Conservation (phyloP, 2,113 vertebrate genomes). For the Hydrolagus affinis region DNA sequence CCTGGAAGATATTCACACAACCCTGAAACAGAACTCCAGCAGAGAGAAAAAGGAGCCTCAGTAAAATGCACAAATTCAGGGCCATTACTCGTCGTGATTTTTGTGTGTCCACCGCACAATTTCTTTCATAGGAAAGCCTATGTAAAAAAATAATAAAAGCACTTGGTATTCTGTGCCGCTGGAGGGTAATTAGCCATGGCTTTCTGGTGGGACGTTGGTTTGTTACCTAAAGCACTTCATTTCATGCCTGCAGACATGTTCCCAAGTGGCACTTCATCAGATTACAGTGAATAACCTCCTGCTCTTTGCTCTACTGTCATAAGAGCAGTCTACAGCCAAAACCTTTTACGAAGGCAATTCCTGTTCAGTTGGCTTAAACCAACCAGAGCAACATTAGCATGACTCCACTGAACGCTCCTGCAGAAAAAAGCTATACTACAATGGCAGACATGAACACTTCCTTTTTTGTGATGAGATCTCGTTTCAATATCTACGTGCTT, state of each 20-base stretch:
- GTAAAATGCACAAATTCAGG: too few relatives aligned
- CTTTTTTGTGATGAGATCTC: too few relatives aligned
- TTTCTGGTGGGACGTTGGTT: neutral
- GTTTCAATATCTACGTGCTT: too few relatives aligned
- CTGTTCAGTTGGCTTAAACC: neutral
- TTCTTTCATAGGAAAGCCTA: too few relatives aligned
- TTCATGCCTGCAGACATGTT: constrained; percentile 3
- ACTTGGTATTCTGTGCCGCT: neutral
- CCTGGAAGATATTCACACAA: too few relatives aligned
- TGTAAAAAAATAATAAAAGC: neutral
- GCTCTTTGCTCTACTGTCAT: neutral
- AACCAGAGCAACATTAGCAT: neutral
- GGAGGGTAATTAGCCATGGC: neutral
- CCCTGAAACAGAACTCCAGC: too few relatives aligned
- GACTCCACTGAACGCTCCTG: neutral
- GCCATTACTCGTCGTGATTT: too few relatives aligned
- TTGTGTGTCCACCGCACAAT: too few relatives aligned
- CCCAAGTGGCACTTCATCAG: constrained; percentile 19
- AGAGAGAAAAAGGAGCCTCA: too few relatives aligned
- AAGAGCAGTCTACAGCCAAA: neutral
- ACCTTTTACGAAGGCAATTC: neutral
- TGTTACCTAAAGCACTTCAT: constrained; percentile 10
- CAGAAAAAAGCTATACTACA: neutral
- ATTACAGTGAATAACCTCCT: constrained; percentile 21
- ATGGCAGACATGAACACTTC: neutral